Evolutionary conservation across 2,113 vertebrate genomes (phyloP).

Genomic region (Mustela nigripes): DNA sequence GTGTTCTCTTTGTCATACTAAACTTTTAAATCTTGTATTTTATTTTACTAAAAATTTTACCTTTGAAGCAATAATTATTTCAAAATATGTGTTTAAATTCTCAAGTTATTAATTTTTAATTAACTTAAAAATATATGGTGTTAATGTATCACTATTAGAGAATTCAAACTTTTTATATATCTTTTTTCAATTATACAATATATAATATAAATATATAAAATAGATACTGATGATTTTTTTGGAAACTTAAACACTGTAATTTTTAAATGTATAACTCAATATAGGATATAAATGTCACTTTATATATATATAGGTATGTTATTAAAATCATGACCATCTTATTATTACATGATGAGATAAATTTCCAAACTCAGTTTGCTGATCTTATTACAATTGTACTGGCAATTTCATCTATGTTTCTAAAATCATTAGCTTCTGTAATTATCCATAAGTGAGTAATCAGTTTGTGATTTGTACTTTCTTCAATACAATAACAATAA

Average conservation of each 20-base stretch:
- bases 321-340: background rate
- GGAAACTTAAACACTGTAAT: background rate
- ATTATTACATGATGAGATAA: background rate
- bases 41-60: background rate
- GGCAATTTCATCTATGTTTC: background rate
- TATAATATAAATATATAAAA: background rate
- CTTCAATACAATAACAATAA: background rate
- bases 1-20: background rate
- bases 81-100: background rate
- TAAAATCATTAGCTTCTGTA: background rate
- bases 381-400: background rate
- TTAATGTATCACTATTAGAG: background rate
- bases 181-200: background rate
- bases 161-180: background rate
- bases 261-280: background rate
- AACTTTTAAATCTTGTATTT: background rate
- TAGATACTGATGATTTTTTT: background rate
- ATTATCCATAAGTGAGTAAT: background rate
- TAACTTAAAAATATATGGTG: background rate
- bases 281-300: background rate
- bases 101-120: background rate
- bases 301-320: background rate
- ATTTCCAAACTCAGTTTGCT: background rate
- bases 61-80: background rate
- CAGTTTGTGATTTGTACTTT: background rate